Evolutionary conservation across 2,113 vertebrate genomes (phyloP).

Genomic region (Gymnogyps californianus): DNA sequence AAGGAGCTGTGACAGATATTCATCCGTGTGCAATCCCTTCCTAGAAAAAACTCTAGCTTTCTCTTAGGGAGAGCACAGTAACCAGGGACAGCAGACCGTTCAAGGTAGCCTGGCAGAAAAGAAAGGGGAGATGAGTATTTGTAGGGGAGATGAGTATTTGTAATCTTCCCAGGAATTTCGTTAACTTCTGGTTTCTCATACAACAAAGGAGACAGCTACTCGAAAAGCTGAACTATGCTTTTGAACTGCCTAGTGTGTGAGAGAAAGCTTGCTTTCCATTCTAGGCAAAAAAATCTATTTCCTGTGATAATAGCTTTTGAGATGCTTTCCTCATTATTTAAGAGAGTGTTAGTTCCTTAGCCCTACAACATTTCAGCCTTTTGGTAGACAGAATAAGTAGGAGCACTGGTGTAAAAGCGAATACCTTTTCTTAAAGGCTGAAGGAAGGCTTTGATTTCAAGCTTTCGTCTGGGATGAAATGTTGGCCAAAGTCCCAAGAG

Average conservation of each 20-base stretch:
- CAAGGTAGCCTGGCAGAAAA: not conserved
- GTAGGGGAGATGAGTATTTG: not conserved
- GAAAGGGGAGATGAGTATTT: not conserved
- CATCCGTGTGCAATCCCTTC: not conserved
- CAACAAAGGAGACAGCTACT: not conserved
- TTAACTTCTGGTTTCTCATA: not conserved
- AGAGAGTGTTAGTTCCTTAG: not conserved
- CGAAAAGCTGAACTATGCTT: not conserved
- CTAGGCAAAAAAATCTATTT: not conserved
- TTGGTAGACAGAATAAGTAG: not conserved
- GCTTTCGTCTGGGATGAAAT: not conserved
- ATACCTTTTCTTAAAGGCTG: not conserved
- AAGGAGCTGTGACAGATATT: not conserved
- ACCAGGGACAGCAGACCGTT: not conserved
- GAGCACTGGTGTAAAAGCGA: not conserved
- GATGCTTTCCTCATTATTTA: not conserved
- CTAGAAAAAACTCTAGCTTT: not conserved
- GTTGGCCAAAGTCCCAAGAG: not conserved
- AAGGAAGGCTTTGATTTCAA: not conserved
- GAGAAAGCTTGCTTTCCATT: not conserved
- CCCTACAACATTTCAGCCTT: not conserved
- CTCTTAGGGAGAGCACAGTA: not conserved
- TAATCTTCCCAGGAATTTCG: not conserved
- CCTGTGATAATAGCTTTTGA: not conserved
- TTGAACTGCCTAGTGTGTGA: not conserved